Evolutionary conservation across 2,888 invertebrate species (phyloP).

Genomic region (Asteroscopus sphinx): DNA sequence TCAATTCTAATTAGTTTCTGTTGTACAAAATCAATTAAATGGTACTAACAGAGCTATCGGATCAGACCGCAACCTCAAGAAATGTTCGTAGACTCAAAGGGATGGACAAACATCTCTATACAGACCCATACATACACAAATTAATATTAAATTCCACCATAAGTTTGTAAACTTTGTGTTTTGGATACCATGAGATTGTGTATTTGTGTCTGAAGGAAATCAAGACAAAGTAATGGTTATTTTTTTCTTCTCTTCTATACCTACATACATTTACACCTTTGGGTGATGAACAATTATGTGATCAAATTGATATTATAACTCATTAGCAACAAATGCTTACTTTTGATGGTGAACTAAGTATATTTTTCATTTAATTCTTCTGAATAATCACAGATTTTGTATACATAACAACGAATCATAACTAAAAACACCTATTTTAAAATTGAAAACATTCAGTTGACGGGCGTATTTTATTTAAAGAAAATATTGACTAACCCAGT

Average conservation of each 20-base stretch:
- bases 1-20: slow-evolving; percentile 88
- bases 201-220: slow-evolving; percentile 6
- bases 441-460: neutral
- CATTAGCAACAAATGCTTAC: no score
- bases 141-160: slow-evolving; percentile 66
- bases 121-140: slow-evolving; percentile 59
- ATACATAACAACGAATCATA: neutral
- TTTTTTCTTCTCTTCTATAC: no score
- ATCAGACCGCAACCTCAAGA: slow-evolving; percentile 80
- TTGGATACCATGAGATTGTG: slow-evolving; percentile 18
- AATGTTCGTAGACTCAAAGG: slow-evolving; percentile 79
- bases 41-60: slow-evolving; percentile 78
- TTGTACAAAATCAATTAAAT: slow-evolving; percentile 87
- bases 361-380: no score
- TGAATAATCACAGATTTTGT: no score
- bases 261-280: no score
- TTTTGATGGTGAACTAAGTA: no score
- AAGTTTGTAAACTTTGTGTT: slow-evolving; percentile 44
- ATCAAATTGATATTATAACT: no score
- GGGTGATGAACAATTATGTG: no score
- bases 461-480: slow-evolving; percentile 1
- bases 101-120: slow-evolving; percentile 68
- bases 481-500: slow-evolving; percentile 16
- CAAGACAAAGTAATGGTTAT: neutral
- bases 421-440: slow-evolving; percentile 8